Evolutionary conservation across 2,888 invertebrate genomes (phyloP).

Genomic region (Sympetrum striolatum): DNA sequence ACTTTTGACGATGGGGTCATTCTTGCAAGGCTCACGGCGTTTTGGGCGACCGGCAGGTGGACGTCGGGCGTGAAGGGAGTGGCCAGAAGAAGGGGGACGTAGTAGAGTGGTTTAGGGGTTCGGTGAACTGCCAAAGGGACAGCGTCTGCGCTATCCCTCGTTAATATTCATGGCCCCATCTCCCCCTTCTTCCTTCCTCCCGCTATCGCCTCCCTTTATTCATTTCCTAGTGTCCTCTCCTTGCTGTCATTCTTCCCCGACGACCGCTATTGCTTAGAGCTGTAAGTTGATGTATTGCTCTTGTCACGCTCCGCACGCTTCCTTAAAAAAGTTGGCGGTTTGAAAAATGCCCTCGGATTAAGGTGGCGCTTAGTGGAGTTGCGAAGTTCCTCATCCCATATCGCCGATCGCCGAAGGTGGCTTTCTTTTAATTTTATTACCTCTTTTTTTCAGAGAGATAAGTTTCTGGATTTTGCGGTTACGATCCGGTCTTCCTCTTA

Average conservation of each 20-base stretch:
- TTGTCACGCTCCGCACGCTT: neutral
- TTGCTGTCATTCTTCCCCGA: neutral
- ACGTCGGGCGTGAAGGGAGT: neutral
- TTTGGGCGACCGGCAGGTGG: neutral
- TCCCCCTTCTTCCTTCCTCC: neutral
- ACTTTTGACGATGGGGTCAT: neutral
- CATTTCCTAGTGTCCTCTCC: neutral
- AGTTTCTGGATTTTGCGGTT: neutral
- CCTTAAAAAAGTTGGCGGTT: neutral
- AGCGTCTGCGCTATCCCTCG: slow-evolving; percentile 13
- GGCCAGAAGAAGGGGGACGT: neutral
- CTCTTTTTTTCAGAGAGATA: neutral
- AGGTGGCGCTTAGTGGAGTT: neutral
- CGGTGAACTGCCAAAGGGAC: slow-evolving; percentile 34
- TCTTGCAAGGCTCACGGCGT: neutral
- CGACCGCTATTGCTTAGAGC: neutral
- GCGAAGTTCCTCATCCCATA: neutral
- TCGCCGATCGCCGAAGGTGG: neutral
- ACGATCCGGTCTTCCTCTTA: neutral
- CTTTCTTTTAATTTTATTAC: neutral
- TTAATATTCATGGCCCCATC: slow-evolving; percentile 32
- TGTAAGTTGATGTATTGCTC: neutral
- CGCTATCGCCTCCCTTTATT: neutral
- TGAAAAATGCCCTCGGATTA: neutral
- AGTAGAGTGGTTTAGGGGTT: slow-evolving; percentile 1